Evolutionary conservation across 2,113 vertebrate genomes (phyloP), one percentile per base, ranked within the genome.

Genomic region (Conger conger): DNA sequence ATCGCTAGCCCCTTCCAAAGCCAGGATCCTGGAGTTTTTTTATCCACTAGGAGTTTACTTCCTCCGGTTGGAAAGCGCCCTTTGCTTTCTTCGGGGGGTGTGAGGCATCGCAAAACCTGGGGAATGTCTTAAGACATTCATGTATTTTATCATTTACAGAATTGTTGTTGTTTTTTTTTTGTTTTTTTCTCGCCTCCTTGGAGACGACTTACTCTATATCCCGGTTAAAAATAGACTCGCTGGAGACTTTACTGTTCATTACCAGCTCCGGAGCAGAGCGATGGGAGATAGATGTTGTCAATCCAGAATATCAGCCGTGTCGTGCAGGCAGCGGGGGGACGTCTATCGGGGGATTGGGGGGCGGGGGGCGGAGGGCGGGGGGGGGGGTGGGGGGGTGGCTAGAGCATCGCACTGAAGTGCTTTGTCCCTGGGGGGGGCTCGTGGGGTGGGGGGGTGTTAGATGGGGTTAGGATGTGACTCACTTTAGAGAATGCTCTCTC

Each of bases 161-260:
- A 33, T 33, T 11, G 13, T 60, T n/a, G n/a, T n/a, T n/a, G n/a
- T 60, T 60, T 60, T 60, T 60, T 60, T 60, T 60, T 60, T 60
- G 16, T 68, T n/a, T 68, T 68, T n/a, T 27, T 11, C 27, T 11
- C 91, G 89, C 90, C 91, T 83, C 20, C 82, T 88, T 91, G 90
- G 91, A 93, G 90, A 93, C 93, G 92, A 93, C 87, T 92, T 93
- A 94, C 68, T 73, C n/a, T 93, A 91, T 92, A 89, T 89, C 88
- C 89, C 87, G 89, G 92, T 92, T 93, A 92, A 93, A 94, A 95
- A 93, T 94, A 93, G 90, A 91, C 79, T 88, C 84, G 87, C 87
- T 88, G 87, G 90, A 86, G 89, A 89, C 86, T 85, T n/a, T 84
- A 90, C 86, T 84, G 87, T 87, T 54, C 36, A 83, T 77, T 86